Evolutionary conservation across 2,888 invertebrate genomes (phyloP), one percentile per base, ranked within the genome.

Genomic region (Tiphia femorata): DNA sequence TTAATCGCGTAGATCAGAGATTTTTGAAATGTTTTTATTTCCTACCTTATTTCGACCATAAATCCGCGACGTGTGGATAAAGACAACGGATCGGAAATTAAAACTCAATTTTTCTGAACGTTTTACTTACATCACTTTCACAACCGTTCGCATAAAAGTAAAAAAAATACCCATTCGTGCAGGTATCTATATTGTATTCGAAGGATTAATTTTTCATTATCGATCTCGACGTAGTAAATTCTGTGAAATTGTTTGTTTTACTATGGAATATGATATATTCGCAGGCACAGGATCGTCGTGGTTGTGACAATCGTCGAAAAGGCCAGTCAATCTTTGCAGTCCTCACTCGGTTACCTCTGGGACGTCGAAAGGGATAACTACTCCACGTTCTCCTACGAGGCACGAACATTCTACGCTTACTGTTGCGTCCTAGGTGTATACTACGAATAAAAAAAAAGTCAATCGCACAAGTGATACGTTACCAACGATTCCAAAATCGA

Each of bases 391-490:
- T 85, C 85, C 29, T 87, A 86, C 73, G 91, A 91, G 78, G 90
- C 89, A 71, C 86, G 86, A 56, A 86, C 88, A 56, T 86, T 91
- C 51, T 88, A 87, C 75, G 90, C 88, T 16, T 86, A 87, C 70
- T 89, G 88, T 21, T 86, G 87, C 43, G 90, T 91, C 52, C 90
- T 90, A 75, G 91, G 89, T 20, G 77, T 91, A 44, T 92, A 92
- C 81, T 89, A 88, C 70, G 92, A 92, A 81, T 92, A 84, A 86
- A 63, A 21, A 8, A 19, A 6, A 38, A 2, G 35, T 25, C 10
- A 27, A 16, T 53, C 20, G 40, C 14, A 42, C 42, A 27, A 12
- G 2, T 12, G 4, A 10, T 17, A 7, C 6, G 10, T 8, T 38
- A 19, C 14, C 30, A 23, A 12, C 5, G 8, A 17, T 8, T 5